Evolutionary conservation across 2,113 vertebrate genomes (phyloP).

Genomic region (Oriolus oriolus): DNA sequence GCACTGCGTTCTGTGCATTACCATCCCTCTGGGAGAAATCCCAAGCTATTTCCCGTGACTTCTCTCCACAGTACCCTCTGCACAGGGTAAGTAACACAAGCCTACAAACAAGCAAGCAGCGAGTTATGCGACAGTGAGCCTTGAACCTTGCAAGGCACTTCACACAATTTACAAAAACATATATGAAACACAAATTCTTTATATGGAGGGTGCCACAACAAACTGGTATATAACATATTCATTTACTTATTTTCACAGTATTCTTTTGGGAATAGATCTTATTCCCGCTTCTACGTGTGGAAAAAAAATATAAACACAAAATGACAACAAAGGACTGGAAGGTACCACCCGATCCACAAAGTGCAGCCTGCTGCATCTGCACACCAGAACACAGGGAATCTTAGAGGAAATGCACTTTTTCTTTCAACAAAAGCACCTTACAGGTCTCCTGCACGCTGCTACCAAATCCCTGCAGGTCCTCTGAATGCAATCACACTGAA

Average conservation of each 20-base stretch:
- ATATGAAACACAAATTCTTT: rapidly evolving
- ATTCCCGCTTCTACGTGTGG: not conserved
- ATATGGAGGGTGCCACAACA: not conserved
- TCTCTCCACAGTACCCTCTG: not conserved
- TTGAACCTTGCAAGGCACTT: rapidly evolving
- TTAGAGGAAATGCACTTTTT: not conserved
- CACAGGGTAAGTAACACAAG: not conserved
- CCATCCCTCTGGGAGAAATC: not conserved
- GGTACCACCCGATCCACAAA: not conserved
- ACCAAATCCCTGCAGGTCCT: rapidly evolving
- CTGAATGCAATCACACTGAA: rapidly evolving
- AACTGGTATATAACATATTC: rapidly evolving
- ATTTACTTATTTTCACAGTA: not conserved
- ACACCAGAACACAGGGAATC: rapidly evolving
- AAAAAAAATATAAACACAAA: not conserved
- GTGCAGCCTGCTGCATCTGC: rapidly evolving
- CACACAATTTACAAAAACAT: rapidly evolving
- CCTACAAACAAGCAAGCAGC: rapidly evolving
- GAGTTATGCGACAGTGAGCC: rapidly evolving
- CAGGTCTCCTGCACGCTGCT: not conserved
- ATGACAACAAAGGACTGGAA: not conserved
- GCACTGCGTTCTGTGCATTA: too few species aligned
- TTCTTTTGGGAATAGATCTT: not conserved
- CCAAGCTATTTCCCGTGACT: not conserved
- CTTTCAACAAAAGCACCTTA: not conserved